Percentiles rank a stretch among this genome's conserved stretches.
Conservation (phyloP, 2,797 vertebrate species). For the Aselliscus stoliczkanus region DNA sequence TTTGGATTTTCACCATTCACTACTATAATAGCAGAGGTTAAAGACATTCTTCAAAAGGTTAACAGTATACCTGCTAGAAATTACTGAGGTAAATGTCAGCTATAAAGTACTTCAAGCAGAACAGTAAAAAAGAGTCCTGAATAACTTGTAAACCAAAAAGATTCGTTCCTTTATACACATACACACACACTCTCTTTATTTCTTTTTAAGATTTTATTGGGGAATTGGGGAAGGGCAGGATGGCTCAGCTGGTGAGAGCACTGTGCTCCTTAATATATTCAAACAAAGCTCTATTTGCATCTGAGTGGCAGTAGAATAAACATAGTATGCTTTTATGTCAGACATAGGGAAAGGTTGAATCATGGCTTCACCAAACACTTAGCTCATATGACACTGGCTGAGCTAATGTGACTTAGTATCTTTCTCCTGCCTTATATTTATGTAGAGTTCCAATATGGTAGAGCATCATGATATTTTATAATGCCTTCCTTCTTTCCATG, state of each 20-base stretch:
- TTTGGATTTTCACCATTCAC: conserved; percentile 19
- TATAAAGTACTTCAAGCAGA: not conserved
- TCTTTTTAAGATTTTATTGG: too few relatives aligned
- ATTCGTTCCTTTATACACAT: not conserved
- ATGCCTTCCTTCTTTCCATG: not conserved
- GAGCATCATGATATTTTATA: not conserved
- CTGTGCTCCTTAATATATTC: not conserved
- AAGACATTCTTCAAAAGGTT: conserved; percentile 26
- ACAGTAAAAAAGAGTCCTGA: not conserved
- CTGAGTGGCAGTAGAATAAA: not conserved
- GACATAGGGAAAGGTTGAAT: not conserved
- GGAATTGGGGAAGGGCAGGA: too few relatives aligned
- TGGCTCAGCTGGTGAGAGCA: too few relatives aligned
- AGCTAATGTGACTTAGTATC: not conserved
- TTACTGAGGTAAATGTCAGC: conserved; percentile 6
- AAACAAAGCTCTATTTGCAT: not conserved
- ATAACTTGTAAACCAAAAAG: conserved; percentile 24
- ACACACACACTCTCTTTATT: too few relatives aligned
- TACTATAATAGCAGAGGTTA: not conserved
- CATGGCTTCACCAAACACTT: not conserved
- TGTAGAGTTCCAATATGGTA: not conserved
- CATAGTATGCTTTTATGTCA: not conserved
- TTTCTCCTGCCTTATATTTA: not conserved
- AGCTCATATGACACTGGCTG: not conserved
- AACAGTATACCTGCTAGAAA: conserved; percentile 25